Evolutionary conservation across 2,888 invertebrate genomes (phyloP).

Genomic region (Acleris sparsana): DNA sequence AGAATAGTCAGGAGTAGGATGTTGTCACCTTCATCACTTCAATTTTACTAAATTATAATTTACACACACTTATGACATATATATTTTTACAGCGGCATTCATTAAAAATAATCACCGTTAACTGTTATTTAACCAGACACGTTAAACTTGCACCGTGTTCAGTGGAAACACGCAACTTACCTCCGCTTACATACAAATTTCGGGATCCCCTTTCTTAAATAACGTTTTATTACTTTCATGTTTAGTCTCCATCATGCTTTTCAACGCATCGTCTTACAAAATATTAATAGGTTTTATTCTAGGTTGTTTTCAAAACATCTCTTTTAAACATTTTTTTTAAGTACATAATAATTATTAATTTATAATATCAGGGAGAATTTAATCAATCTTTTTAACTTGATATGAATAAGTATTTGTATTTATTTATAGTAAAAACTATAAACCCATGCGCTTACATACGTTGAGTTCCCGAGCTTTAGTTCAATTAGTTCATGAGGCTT

Average conservation of each 20-base stretch:
- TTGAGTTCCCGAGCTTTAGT: neutral
- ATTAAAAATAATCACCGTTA: neutral
- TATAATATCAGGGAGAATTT: no score
- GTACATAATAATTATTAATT: no score
- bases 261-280: conserved; percentile 26
- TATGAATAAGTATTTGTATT: no score
- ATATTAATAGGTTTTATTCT: conserved; percentile 11
- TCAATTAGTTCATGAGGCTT: neutral
- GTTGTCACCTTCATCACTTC: no score
- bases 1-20: no score
- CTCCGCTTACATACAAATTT: conserved; percentile 64
- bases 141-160: neutral
- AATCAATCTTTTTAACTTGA: no score
- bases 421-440: no score
- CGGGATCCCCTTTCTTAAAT: conserved; percentile 65
- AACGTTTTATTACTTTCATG: conserved; percentile 60
- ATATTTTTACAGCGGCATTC: neutral
- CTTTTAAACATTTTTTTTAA: no score
- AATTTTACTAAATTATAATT: no score
- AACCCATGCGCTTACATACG: no score
- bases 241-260: conserved; percentile 47
- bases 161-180: conserved; percentile 52
- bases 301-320: no score
- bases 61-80: no score
- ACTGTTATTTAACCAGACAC: neutral